Conservation (phyloP, 1,140 invertebrate species). For the Hypsibius dujardini region DNA sequence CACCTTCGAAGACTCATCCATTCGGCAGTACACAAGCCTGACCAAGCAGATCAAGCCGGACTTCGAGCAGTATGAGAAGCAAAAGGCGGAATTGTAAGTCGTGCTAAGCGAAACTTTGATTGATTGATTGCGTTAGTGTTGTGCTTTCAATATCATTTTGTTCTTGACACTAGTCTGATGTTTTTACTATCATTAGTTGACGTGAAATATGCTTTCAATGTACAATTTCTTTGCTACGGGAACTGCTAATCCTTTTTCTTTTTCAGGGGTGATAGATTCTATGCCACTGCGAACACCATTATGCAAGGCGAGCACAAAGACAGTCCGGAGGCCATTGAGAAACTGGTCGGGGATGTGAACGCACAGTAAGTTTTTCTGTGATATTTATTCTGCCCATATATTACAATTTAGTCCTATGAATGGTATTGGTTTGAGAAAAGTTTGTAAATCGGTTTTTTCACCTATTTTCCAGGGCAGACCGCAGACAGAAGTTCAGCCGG, state of each 20-base stretch:
- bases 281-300: slow-evolving; percentile 71
- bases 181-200: slow-evolving; percentile 2
- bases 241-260: slow-evolving; percentile 16
- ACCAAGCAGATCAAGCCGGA: slow-evolving; percentile 76
- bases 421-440: too few species aligned
- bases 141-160: neutral
- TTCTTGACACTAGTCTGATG: slow-evolving; percentile 18
- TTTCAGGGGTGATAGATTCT: slow-evolving; percentile 60
- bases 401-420: too few species aligned
- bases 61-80: slow-evolving; percentile 64
- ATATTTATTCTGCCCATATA: too few species aligned
- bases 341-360: slow-evolving; percentile 82
- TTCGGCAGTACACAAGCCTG: slow-evolving; percentile 66
- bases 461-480: slow-evolving; percentile 49
- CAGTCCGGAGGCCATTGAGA: slow-evolving; percentile 66
- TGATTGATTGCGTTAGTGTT: neutral
- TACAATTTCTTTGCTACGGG: neutral
- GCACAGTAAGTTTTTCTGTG: slow-evolving; percentile 50
- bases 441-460: too few species aligned
- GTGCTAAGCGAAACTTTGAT: too few species aligned
- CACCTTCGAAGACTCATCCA: slow-evolving; percentile 64
- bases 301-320: slow-evolving; percentile 75
- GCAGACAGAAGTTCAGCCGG: slow-evolving; percentile 79
- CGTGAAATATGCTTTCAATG: too few species aligned
- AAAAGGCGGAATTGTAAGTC: slow-evolving; percentile 55